Evolutionary conservation across 2,888 invertebrate species (phyloP), one percentile per base, ranked within the genome.

Genomic region (Scelioninae gen. 1): DNA sequence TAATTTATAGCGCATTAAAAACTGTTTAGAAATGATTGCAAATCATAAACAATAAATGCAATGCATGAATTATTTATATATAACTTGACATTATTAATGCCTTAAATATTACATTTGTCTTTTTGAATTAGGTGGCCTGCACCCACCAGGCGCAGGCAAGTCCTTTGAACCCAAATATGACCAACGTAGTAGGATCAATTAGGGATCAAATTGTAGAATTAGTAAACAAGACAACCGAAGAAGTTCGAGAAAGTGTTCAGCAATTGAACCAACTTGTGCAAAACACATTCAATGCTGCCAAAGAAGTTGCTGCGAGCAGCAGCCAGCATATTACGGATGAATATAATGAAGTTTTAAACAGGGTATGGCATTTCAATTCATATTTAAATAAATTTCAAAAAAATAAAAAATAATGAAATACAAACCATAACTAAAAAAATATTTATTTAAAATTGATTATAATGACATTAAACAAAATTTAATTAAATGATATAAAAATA

Each of bases 141-240:
- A 34, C 38, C 43, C 40, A 77, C 0, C 38, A 69, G 10, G 15
- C 32, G 0, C 43, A 49, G 5, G 65, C 75, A 0, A 23, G 53
- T 9, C 71, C 65, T 13, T 66, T 66, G 13, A 66, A 43, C 13
- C 11, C 49, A 29, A 72, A 79, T 16, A 2, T 51, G 6, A 55
- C 66, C 11, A 58, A 65, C 15, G 34, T 62, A 7, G 29, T 84
- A 7, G 8, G 56, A 0, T 10, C 31, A 1, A 65, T 83, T 4
- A 76, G 82, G 45, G 49, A 84, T 13, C 80, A 69, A 45, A 45
- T 86, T 8, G 69, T 83, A 0, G 47, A 29, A 2, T n/a, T 84
- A 1, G 69, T 86, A 5, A 29, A 84, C n/a, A 69, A 65, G 10
- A 83, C 82, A 8, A 80, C 84, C 11, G 45, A 68, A 0, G 63